A percentile compares a stretch with the other conserved stretches of the same genome.
Evolutionary conservation across 2,797 vertebrate genomes (phyloP).

Genomic region (Champsocephalus gunnari): DNA sequence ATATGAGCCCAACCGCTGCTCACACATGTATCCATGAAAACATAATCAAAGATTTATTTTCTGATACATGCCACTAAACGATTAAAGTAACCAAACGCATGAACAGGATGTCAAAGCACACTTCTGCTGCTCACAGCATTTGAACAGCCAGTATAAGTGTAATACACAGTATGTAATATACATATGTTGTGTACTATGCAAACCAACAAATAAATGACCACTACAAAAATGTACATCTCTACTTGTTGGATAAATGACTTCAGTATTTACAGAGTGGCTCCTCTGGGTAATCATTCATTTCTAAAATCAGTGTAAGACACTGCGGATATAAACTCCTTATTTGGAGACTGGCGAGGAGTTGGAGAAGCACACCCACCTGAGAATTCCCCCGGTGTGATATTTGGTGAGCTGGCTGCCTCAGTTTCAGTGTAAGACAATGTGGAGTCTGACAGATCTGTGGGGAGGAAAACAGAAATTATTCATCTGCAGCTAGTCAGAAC

Average conservation of each 20-base stretch:
- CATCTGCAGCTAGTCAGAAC: slow-evolving; percentile 5
- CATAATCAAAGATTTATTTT: not conserved
- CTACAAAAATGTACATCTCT: not conserved
- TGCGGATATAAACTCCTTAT: slow-evolving; percentile 18
- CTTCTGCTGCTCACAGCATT: slow-evolving; percentile 7
- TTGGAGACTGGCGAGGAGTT: slow-evolving; percentile 35
- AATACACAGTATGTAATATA: not conserved
- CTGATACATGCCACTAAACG: not conserved
- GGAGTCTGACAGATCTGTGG: slow-evolving; percentile 96
- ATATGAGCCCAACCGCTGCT: slow-evolving; percentile 17
- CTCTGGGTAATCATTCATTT: slow-evolving; percentile 42
- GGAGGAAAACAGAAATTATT: slow-evolving; percentile 60
- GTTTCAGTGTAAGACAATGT: slow-evolving; percentile 99
- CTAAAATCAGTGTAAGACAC: slow-evolving; percentile 23
- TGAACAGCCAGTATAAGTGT: not conserved
- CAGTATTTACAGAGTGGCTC: slow-evolving; percentile 25
- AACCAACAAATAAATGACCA: not conserved
- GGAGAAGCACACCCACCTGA: slow-evolving; percentile 88
- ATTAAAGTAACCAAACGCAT: slow-evolving; percentile 5
- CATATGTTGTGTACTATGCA: not conserved
- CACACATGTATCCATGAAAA: slow-evolving; percentile 3
- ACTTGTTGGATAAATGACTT: slow-evolving; percentile 13
- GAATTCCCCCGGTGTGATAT: slow-evolving; percentile 92
- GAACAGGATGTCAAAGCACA: not conserved
- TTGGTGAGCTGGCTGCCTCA: slow-evolving; percentile 94